Percentiles rank a stretch among this genome's conserved stretches.
Conservation (phyloP, 2,113 vertebrate species). For the Pteronura brasiliensis region DNA sequence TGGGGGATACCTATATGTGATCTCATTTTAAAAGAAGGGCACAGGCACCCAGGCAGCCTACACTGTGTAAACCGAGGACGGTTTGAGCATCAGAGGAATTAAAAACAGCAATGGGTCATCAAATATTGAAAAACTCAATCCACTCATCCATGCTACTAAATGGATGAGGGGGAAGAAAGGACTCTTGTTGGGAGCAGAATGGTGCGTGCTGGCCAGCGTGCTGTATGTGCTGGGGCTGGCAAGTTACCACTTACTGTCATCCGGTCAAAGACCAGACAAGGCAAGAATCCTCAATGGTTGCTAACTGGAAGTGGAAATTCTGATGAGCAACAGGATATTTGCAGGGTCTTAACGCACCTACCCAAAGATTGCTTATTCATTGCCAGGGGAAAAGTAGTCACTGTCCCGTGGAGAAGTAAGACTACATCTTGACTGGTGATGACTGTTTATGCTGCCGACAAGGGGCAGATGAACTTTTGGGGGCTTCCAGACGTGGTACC, state of each 20-base stretch:
- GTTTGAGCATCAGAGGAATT: neutral
- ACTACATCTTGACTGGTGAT: neutral
- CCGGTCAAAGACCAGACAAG: neutral
- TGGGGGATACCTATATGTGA: neutral
- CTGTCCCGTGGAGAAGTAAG: neutral
- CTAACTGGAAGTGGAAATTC: neutral
- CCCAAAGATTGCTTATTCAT: neutral
- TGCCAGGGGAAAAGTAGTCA: neutral
- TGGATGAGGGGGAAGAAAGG: neutral
- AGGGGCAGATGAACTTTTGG: neutral
- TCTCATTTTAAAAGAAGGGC: neutral
- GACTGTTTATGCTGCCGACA: neutral
- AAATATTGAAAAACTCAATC: neutral
- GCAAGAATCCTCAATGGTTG: neutral
- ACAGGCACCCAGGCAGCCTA: neutral
- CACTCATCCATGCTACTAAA: neutral
- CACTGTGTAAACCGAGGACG: neutral
- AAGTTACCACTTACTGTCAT: neutral
- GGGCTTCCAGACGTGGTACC: no score
- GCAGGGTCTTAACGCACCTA: neutral
- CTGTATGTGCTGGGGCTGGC: neutral
- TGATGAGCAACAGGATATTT: neutral
- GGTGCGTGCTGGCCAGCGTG: accelerated
- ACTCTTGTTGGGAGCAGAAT: no score
- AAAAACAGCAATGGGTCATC: neutral